Conservation (phyloP, 2,113 vertebrate species). For the Anolis carolinensis region DNA sequence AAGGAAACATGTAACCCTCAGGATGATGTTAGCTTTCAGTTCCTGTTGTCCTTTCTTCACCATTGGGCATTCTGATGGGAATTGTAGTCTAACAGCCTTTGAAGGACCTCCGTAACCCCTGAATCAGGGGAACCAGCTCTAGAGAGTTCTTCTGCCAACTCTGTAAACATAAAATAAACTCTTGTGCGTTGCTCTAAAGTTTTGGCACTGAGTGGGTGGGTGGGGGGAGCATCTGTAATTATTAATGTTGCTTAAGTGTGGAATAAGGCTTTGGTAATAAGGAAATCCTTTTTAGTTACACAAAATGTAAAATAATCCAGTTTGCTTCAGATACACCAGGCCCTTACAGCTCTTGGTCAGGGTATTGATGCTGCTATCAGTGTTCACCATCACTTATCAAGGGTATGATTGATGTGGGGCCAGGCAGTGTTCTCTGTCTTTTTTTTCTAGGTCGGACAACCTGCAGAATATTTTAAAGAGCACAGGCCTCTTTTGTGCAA, state of each 20-base stretch:
- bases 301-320: not conserved
- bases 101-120: not conserved
- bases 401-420: fast-evolving
- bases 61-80: not conserved
- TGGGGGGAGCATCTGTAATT: not conserved
- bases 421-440: not conserved
- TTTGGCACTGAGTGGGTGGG: no score
- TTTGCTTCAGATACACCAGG: not conserved
- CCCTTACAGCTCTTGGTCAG: not conserved
- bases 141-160: not conserved
- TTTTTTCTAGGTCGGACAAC: not conserved
- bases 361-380: not conserved
- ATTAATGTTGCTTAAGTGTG: not conserved
- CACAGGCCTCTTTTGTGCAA: not conserved
- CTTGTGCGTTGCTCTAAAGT: not conserved
- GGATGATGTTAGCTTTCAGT: not conserved
- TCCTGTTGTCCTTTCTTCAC: not conserved
- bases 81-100: not conserved
- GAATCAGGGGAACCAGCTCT: no score
- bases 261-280: not conserved
- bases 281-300: not conserved
- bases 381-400: no score
- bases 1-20: not conserved
- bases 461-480: fast-evolving
- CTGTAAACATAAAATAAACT: not conserved